A percentile compares a stretch with the other conserved stretches of the same genome.
Conservation (phyloP, 2,888 invertebrate species). For the Synergus laeviventris region DNA sequence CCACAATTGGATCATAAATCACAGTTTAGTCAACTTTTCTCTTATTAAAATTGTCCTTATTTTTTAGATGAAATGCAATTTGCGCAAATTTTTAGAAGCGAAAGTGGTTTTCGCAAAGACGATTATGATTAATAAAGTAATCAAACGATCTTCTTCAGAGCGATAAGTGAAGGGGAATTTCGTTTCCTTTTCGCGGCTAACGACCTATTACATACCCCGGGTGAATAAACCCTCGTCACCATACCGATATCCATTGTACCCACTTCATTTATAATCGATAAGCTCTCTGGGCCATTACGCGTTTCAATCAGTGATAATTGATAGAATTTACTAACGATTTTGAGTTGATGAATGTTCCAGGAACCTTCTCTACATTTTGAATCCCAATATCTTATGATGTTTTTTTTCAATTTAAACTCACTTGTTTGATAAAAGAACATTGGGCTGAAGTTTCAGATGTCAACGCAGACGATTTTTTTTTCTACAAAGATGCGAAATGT, state of each 20-base stretch:
- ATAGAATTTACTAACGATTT: constrained; percentile 56
- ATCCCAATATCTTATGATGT: neutral
- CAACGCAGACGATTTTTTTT: too few relatives aligned
- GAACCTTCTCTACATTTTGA: neutral
- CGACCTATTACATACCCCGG: constrained; percentile 58
- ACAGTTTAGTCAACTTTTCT: neutral
- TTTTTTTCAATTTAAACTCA: neutral
- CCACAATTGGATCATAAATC: neutral
- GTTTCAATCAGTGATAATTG: constrained; percentile 57
- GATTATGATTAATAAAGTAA: neutral
- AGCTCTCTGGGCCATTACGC: constrained; percentile 61
- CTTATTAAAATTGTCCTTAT: neutral
- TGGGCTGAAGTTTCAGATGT: too few relatives aligned
- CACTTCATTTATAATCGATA: constrained; percentile 64
- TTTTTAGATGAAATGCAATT: neutral
- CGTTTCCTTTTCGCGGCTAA: constrained; percentile 56
- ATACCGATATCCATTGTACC: constrained; percentile 54
- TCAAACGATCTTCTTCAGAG: neutral
- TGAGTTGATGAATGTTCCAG: constrained; percentile 35
- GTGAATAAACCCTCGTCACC: constrained; percentile 46
- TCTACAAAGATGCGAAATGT: too few relatives aligned
- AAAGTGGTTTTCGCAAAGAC: neutral
- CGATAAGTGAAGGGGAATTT: constrained; percentile 46
- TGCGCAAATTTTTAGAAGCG: neutral
- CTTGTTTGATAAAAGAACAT: too few relatives aligned